These are phyloP conservation scores for Diaphora mendica DNA, from an alignment of 2,888 invertebrate species.

Conservation along the genomic window DNA sequence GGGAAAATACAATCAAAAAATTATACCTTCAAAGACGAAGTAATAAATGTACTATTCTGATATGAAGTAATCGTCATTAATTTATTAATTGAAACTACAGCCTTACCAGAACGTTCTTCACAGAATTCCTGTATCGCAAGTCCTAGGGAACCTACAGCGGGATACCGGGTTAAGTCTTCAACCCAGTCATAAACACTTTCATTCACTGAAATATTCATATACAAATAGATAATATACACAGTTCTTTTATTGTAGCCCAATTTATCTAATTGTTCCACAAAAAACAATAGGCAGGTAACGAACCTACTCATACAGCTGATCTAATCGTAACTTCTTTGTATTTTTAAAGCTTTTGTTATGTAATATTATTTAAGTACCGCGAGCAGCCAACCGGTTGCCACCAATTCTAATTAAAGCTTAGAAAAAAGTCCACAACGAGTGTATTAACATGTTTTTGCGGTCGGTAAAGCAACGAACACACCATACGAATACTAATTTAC, in stretches of 20 bases:
- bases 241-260: not conserved
- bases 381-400: conserved; percentile 42
- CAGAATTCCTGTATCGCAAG: not conserved
- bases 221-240: not conserved
- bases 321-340: conserved; percentile 13
- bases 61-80: too few relatives aligned
- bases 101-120: not conserved
- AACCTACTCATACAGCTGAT: conserved; percentile 14
- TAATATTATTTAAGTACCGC: conserved; percentile 20
- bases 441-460: conserved; percentile 83
- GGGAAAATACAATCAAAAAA: too few relatives aligned
- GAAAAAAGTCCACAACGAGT: conserved; percentile 75
- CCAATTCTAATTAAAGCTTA: conserved; percentile 75
- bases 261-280: not conserved
- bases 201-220: not conserved
- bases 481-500: conserved; percentile 83
- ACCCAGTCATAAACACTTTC: not conserved
- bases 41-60: too few relatives aligned
- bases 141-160: not conserved
- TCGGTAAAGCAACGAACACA: conserved; percentile 81
- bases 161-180: not conserved
- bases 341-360: conserved; percentile 24
- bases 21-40: too few relatives aligned
- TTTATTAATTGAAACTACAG: too few relatives aligned
- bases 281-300: not conserved